These are phyloP conservation scores for Eupelmus urozonus DNA, from an alignment of 2,888 invertebrate genomes.

Conservation along the genomic window DNA sequence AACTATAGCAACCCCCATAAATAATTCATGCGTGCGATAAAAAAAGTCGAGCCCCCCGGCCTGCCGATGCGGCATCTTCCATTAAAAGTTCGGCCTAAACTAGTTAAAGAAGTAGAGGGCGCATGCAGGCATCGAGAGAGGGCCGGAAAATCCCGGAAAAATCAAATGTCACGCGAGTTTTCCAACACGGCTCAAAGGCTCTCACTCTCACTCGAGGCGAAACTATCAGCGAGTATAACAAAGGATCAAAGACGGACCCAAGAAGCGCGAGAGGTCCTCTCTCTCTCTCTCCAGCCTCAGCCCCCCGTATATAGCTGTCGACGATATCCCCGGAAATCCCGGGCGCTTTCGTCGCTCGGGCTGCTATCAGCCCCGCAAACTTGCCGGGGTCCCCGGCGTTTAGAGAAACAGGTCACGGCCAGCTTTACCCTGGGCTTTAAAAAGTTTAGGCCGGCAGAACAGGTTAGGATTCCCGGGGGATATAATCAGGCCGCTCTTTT, in stretches of 20 bases:
- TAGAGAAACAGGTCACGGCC: conserved; percentile 70
- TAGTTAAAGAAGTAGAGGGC: not conserved
- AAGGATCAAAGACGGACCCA: conserved; percentile 39
- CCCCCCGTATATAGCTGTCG: conserved; percentile 22
- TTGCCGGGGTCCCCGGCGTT: conserved; percentile 38
- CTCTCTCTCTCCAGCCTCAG: not conserved
- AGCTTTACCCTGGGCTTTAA: conserved; percentile 64
- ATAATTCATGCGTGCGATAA: conserved; percentile 31
- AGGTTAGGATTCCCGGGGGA: conserved; percentile 60
- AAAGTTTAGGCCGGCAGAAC: conserved; percentile 63
- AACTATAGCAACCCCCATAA: conserved; percentile 9
- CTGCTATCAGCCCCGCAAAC: not conserved
- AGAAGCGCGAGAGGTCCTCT: not conserved
- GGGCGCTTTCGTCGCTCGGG: conserved; percentile 42
- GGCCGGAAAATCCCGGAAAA: conserved; percentile 30
- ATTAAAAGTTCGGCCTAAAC: conserved; percentile 5
- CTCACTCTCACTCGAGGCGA: not conserved
- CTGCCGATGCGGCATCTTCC: too few relatives aligned
- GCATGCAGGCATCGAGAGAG: too few relatives aligned
- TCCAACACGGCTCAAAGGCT: conserved; percentile 32
- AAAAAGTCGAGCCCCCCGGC: not conserved
- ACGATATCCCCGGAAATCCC: conserved; percentile 57
- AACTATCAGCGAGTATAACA: conserved; percentile 30
- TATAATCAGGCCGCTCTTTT: conserved; percentile 69
- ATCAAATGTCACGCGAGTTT: conserved; percentile 48